Conservation (phyloP, 1,140 invertebrate genomes). For the Drosophila erecta region DNA sequence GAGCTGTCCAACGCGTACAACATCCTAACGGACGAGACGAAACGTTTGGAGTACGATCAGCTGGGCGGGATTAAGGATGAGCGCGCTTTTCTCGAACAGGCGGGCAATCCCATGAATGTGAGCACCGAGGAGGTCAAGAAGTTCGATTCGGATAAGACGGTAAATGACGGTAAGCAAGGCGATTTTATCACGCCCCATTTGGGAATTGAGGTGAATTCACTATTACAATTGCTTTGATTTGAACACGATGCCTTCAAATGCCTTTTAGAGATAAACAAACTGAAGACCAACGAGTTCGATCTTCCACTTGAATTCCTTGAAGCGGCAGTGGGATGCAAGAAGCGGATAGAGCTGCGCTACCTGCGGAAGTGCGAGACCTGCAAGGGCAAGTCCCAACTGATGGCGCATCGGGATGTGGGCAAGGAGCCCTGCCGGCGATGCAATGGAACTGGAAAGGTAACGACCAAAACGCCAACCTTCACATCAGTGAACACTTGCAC, state of each 20-base stretch:
- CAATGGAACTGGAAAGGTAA: slow-evolving; percentile 68
- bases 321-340: slow-evolving; percentile 71
- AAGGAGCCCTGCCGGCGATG: slow-evolving; percentile 76
- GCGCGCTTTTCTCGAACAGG: slow-evolving; percentile 65
- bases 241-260: neutral
- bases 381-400: slow-evolving; percentile 72
- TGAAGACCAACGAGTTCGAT: slow-evolving; percentile 50
- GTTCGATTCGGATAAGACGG: neutral
- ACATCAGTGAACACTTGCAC: slow-evolving; percentile 45
- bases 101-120: slow-evolving; percentile 54
- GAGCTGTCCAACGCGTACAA: slow-evolving; percentile 95
- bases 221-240: neutral
- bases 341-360: slow-evolving; percentile 61
- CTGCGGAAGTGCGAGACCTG: slow-evolving; percentile 70
- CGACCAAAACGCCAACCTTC: slow-evolving; percentile 61
- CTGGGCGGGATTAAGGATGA: slow-evolving; percentile 68
- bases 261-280: slow-evolving; percentile 49
- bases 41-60: slow-evolving; percentile 90
- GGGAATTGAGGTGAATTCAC: too few relatives aligned
- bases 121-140: slow-evolving; percentile 17
- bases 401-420: slow-evolving; percentile 56
- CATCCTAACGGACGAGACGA: slow-evolving; percentile 92
- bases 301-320: slow-evolving; percentile 64
- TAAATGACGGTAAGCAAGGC: slow-evolving; percentile 41
- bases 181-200: too few relatives aligned